phyloP scores from a whole-genome alignment of 2,797 vertebrate genomes.

The Dipus sagitta region DNA sequence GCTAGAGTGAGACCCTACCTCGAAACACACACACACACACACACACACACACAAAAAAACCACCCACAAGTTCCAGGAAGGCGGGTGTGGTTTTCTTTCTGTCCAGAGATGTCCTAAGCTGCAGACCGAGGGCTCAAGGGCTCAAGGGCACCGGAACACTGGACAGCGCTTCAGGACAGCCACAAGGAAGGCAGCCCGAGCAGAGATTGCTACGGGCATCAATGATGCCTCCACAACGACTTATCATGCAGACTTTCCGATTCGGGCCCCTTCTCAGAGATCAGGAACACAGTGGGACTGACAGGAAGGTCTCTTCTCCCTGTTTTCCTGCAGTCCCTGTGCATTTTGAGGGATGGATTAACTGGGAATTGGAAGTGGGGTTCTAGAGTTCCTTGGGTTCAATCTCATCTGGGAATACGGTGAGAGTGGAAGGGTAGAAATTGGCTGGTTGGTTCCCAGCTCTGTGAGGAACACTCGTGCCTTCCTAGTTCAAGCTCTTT shows the following conservation, averaged over 20 bases:
- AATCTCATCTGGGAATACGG: not conserved
- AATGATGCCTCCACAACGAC: fast-evolving
- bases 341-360: not conserved
- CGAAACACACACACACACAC: too few relatives aligned
- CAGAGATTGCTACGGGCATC: not conserved
- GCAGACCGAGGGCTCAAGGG: not conserved
- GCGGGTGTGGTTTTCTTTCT: not conserved
- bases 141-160: not conserved
- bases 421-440: not conserved
- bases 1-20: too few relatives aligned
- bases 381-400: not conserved
- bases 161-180: not conserved
- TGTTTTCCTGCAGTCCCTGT: not conserved
- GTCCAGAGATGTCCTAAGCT: not conserved
- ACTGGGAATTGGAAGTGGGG: fast-evolving
- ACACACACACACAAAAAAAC: too few relatives aligned
- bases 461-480: fast-evolving
- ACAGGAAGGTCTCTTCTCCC: not conserved
- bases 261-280: not conserved
- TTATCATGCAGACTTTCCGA: too few relatives aligned
- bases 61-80: constrained; percentile 5
- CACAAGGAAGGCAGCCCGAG: fast-evolving
- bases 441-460: fast-evolving
- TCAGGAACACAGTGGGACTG: fast-evolving
- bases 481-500: too few relatives aligned